Evolutionary conservation across 2,888 invertebrate species (phyloP).

Genomic region (Urechis unicinctus): DNA sequence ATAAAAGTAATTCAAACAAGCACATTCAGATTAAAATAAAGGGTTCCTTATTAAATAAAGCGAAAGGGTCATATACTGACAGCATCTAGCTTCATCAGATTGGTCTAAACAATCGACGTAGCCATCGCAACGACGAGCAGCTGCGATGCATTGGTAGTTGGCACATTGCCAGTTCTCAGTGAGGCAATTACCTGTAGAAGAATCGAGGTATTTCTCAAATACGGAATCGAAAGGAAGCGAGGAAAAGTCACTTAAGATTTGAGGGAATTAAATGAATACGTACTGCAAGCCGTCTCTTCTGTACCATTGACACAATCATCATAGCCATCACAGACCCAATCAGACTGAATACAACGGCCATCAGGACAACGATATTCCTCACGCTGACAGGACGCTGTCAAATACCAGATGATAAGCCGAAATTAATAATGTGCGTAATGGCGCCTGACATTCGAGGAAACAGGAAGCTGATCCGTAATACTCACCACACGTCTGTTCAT

Average conservation of each 20-base stretch:
- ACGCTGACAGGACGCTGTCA: neutral
- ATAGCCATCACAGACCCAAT: neutral
- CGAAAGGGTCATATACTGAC: no score
- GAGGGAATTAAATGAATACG: neutral
- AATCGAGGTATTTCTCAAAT: no score
- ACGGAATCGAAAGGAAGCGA: no score
- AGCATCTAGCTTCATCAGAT: neutral
- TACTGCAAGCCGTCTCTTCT: constrained; percentile 6
- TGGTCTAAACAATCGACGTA: neutral
- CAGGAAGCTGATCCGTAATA: no score
- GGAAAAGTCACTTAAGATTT: neutral
- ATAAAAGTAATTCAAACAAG: no score
- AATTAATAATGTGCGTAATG: no score
- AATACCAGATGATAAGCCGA: neutral
- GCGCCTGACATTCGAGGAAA: no score
- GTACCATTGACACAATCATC: constrained; percentile 3
- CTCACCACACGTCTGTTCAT: constrained; percentile 7
- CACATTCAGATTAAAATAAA: no score
- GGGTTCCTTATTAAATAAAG: no score
- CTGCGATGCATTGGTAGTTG: neutral
- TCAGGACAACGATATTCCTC: neutral
- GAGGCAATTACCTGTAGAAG: neutral
- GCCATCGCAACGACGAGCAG: neutral
- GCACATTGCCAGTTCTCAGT: neutral
- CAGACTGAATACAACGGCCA: constrained; percentile 1